Evolutionary conservation across 2,888 invertebrate genomes (phyloP), one percentile per base, ranked within the genome.

Genomic region (Ectemnius cavifrons): DNA sequence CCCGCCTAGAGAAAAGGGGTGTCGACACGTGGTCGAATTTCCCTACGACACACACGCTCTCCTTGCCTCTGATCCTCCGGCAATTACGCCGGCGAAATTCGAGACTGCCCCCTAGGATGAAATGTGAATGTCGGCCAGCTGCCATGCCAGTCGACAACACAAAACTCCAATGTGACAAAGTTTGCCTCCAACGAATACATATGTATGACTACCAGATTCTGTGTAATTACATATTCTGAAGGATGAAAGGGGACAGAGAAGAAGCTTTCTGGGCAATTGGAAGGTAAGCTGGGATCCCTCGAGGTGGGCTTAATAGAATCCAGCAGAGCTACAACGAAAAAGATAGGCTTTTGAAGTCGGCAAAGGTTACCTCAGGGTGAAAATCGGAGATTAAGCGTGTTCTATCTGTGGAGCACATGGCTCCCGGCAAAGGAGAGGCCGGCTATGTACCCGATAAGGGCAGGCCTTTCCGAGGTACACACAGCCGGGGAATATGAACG

Each of bases 11-110:
- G 59, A 20, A 79, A 78, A 75, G 73, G 79, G 75, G 62, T 65
- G 52, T 46, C 69, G 73, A 81, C 80, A 75, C 71, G 78, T 79
- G 82, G 80, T 80, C 76, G 78, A 85, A 83, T 79, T 74, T 76
- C 75, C 75, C 76, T 70, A 76, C 81, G 78, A 73, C 58, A 63
- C 61, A 14, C 47, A 28, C 74, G 57, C 74, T 58, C 62, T 67
- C 8, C 37, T 23, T n/a, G 64, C 56, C 73, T 73, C 37, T 37
- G 37, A 69, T 72, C 66, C 76, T 59, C 27, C 37, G 61, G 18
- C 71, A 77, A 82, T 83, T 80, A 79, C 68, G 72, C 18, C 18
- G 47, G 65, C 65, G 84, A 70, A 82, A 84, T 69, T 66, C 59
- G 79, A 82, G 71, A 77, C 67, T 59, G 18, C 49, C 8, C 57